phyloP scores from a whole-genome alignment of 2,888 invertebrate genomes.

The Lapara coniferarum region DNA sequence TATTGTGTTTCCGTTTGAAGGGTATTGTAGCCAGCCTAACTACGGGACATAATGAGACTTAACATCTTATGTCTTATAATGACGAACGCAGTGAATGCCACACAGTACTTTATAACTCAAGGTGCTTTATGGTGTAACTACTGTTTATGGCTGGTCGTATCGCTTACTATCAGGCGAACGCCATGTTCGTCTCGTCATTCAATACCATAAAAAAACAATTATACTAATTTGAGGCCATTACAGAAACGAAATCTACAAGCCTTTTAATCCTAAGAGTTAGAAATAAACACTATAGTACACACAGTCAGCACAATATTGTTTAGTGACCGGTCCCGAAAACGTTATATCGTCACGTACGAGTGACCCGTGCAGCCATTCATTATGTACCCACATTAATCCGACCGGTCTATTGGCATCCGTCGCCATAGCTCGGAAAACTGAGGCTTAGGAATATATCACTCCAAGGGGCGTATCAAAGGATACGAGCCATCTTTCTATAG shows the following conservation, averaged over 20 bases:
- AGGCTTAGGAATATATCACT: slow-evolving; percentile 22
- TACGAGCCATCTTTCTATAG: neutral
- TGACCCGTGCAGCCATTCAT: slow-evolving; percentile 31
- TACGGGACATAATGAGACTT: no score
- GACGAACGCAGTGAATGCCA: no score
- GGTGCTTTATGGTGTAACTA: no score
- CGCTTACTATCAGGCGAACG: no score
- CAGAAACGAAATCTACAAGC: neutral
- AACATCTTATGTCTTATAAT: no score
- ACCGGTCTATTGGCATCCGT: slow-evolving; percentile 31
- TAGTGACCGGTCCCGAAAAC: slow-evolving; percentile 24
- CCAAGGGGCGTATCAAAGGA: neutral
- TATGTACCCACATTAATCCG: slow-evolving; percentile 33
- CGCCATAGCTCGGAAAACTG: slow-evolving; percentile 26
- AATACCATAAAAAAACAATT: no score
- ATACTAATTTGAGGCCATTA: no score
- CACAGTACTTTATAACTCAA: no score
- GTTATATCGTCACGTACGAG: slow-evolving; percentile 31
- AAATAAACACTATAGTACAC: neutral
- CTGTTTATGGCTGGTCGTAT: no score
- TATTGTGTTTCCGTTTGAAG: no score
- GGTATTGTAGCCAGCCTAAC: no score
- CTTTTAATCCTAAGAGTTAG: neutral
- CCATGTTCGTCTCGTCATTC: no score
- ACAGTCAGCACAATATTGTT: neutral